Evolutionary conservation across 2,797 vertebrate genomes (phyloP).

Genomic region (Crenuchus spilurus): DNA sequence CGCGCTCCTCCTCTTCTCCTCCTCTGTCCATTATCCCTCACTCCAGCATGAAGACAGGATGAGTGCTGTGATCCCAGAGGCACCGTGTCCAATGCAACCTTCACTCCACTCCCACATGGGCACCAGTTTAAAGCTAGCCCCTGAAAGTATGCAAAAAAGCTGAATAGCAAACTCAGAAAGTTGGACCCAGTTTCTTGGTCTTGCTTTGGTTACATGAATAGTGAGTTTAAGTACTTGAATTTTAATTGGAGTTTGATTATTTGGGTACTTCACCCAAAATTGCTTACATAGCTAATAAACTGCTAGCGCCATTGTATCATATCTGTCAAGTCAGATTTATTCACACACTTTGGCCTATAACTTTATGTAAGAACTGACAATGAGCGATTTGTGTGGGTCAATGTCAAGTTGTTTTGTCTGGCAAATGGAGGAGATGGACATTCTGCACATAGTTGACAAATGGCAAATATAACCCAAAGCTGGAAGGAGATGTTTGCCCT

Average conservation of each 20-base stretch:
- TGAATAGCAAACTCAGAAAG: constrained; percentile 3
- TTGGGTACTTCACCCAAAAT: not conserved
- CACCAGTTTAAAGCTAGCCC: not conserved
- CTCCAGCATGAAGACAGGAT: constrained; percentile 35
- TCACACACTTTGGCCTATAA: not conserved
- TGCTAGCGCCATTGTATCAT: not conserved
- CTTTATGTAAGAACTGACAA: not conserved
- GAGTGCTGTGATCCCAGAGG: constrained; percentile 43
- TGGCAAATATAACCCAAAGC: no score
- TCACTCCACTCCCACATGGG: constrained; percentile 41
- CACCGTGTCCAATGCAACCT: constrained; percentile 46
- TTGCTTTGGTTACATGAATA: constrained; percentile 4
- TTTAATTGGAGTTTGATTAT: constrained; percentile 18
- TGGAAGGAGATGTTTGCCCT: not conserved
- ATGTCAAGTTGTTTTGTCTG: constrained; percentile 56
- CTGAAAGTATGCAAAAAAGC: constrained; percentile 4
- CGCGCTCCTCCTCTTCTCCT: constrained; percentile 36
- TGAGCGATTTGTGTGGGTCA: constrained; percentile 39
- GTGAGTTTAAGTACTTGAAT: not conserved
- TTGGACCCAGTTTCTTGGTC: not conserved
- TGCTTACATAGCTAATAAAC: not conserved
- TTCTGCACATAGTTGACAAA: constrained; percentile 59
- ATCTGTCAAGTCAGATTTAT: no score
- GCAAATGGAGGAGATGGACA: constrained; percentile 57
- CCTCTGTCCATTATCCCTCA: constrained; percentile 40